phyloP scores from a whole-genome alignment of 2,797 vertebrate genomes.

The Parauchenoglanis ngamensis region DNA sequence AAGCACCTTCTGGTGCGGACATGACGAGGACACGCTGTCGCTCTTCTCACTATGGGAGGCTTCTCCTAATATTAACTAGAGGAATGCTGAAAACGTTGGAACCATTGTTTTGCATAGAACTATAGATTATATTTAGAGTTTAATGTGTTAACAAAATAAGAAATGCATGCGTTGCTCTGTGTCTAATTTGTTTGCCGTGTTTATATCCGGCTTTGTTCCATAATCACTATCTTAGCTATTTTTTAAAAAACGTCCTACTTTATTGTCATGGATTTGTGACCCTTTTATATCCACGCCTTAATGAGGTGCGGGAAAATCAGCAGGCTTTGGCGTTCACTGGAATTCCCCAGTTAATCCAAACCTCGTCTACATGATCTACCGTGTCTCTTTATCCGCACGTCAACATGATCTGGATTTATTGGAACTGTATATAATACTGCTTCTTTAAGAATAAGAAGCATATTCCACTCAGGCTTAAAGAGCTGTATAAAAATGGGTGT shows the following conservation, averaged over 20 bases:
- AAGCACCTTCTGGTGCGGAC: too few relatives aligned
- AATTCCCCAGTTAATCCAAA: background rate
- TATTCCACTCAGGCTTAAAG: background rate
- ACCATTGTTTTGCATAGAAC: background rate
- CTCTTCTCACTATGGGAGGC: background rate
- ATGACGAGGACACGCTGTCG: background rate
- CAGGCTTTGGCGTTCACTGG: background rate
- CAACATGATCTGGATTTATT: background rate
- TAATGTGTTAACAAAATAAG: background rate
- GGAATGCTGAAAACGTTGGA: background rate
- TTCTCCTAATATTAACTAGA: background rate
- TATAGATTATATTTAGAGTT: background rate
- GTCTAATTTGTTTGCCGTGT: background rate
- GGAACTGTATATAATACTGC: background rate
- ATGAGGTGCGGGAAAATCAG: background rate
- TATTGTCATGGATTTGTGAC: background rate
- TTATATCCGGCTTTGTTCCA: background rate
- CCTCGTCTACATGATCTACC: background rate
- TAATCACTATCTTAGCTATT: background rate
- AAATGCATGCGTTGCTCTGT: background rate
- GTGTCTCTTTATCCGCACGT: background rate
- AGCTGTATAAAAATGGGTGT: background rate
- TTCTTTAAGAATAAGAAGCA: constrained; percentile 22
- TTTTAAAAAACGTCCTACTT: background rate
- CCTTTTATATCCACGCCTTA: background rate